Evolutionary conservation across 2,113 vertebrate genomes (phyloP), one percentile per base, ranked within the genome.

Genomic region (Neopipo cinnamomea): DNA sequence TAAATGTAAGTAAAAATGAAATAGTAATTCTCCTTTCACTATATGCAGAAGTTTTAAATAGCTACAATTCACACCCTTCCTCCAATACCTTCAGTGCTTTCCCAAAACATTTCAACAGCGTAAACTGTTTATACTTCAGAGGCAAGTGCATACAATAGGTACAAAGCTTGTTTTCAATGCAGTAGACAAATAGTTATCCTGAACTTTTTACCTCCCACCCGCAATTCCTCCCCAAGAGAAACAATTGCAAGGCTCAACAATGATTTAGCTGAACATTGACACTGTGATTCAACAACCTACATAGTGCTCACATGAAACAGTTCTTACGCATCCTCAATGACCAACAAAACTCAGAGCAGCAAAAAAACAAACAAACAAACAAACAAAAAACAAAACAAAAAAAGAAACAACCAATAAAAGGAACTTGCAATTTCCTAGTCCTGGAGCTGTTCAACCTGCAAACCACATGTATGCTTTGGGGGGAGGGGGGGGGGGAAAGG

Each of bases 131-230:
- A 88, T 35, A 80, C 33, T 88, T 92, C 72, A 83, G 59, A 77
- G 72, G 65, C 67, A 93, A 95, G 82, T 33, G 42, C 82, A 59
- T 41, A 91, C 85, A 95, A 94, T 62, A 91, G 67, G 72, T 75
- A 93, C 6, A 56, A 55, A 80, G 31, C 82, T 86, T 75, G 65
- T 90, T 93, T 93, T 68, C 72, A 88, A 44, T 58, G 78, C n/a
- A 52, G 55, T 0, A 71, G 55, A 79, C 82, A 89, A 94, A 65
- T 77, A 85, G 89, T 85, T 90, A 88, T 72, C 28, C 70, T 78
- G 79, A 95, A 93, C 90, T 94, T 94, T 88, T 91, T 74, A 95
- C 85, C 90, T 92, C 75, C 88, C 63, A 93, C 91, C 63, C 75
- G 53, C 73, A 89, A 56, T 78, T 85, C 56, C 55, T 87, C 50